Conservation (phyloP, 2,113 vertebrate genomes). For the Tauraco erythrolophus region DNA sequence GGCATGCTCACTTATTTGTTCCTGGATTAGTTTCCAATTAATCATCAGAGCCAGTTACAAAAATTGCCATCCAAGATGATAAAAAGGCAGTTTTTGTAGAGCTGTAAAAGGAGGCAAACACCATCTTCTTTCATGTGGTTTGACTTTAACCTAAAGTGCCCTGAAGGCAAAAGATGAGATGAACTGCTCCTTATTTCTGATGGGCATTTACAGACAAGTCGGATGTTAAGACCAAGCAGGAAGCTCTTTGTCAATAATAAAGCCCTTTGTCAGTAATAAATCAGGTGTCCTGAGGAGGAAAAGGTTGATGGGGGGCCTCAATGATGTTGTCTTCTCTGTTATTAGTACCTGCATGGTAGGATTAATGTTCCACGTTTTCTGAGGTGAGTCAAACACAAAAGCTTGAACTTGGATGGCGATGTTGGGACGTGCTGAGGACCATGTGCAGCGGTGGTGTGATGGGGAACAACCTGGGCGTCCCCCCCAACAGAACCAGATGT, state of each 20-base stretch:
- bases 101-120: conserved; percentile 33
- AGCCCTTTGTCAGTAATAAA: conserved; percentile 75
- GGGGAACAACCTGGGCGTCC: neutral
- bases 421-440: neutral
- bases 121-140: conserved; percentile 63
- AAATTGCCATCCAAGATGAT: neutral
- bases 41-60: conserved; percentile 9
- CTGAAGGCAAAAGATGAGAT: conserved; percentile 59
- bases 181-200: neutral
- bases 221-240: conserved; percentile 62
- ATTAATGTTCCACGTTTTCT: neutral
- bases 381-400: neutral
- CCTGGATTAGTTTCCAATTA: conserved; percentile 52
- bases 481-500: neutral
- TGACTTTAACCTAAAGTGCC: conserved; percentile 54
- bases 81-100: neutral
- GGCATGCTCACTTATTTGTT: conserved; percentile 16
- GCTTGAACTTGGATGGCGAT: neutral
- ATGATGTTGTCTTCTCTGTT: conserved; percentile 26
- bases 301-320: neutral
- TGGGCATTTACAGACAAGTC: neutral
- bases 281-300: conserved; percentile 53
- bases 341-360: neutral
- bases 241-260: conserved; percentile 75
- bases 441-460: fast-evolving